Evolutionary conservation across 2,888 invertebrate species (phyloP).

Genomic region (Cerastis rubricosa): DNA sequence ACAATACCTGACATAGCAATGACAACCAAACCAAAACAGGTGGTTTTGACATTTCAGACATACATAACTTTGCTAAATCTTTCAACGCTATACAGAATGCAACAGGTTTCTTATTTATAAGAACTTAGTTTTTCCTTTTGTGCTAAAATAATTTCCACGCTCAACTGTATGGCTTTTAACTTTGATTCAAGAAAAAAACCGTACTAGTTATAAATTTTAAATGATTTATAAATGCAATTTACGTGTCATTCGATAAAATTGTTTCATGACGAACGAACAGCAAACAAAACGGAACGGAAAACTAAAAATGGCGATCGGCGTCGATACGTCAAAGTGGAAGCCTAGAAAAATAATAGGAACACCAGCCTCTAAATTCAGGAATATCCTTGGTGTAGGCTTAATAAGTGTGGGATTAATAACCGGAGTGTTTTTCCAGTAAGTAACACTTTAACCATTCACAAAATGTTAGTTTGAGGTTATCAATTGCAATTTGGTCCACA

Average conservation of each 20-base stretch:
- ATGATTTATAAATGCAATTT: not conserved
- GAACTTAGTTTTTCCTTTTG: not conserved
- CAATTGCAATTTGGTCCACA: not conserved
- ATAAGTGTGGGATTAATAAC: slow-evolving; percentile 83
- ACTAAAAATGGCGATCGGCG: slow-evolving; percentile 87
- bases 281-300: slow-evolving; percentile 24
- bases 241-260: not conserved
- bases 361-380: slow-evolving; percentile 90
- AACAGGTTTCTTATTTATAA: not conserved
- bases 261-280: too few species aligned
- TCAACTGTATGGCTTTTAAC: too few species aligned
- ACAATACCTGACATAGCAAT: not conserved
- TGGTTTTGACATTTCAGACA: slow-evolving; percentile 23
- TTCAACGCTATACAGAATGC: not conserved
- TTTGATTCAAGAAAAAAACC: not conserved
- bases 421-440: slow-evolving; percentile 89
- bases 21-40: not conserved
- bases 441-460: not conserved
- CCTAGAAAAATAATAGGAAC: slow-evolving; percentile 93
- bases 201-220: too few species aligned
- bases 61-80: not conserved
- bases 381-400: slow-evolving; percentile 87
- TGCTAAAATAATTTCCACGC: not conserved
- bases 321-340: slow-evolving; percentile 91
- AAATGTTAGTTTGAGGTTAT: slow-evolving; percentile 66